Base-by-base conservation (phyloP, 2,113 vertebrate genomes). In the Cyanoliseus patagonus region DNA sequence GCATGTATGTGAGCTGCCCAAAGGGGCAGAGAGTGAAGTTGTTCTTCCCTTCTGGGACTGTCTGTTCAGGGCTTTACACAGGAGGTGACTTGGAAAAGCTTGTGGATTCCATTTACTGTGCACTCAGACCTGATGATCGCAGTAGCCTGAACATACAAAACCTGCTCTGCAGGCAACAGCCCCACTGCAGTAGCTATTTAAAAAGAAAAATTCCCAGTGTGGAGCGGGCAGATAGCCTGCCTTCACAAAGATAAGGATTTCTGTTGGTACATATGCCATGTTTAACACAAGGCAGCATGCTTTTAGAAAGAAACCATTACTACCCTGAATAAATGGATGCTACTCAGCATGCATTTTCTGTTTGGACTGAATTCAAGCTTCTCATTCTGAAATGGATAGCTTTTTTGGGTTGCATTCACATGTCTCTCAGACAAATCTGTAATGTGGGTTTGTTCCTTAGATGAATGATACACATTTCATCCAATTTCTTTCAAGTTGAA, bases 41-140 rank as follows among this genome's bases (percentile, higher is more conserved):
- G 83, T 88, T 96, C 88, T 94, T 96, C 76, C 85, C 82, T 96
- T 89, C 83, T 92, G 96, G 94, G 88, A 94, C 90, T 92, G 86
- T 91, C 94, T 94, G 88, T 87, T 95, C 84, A 91, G 86, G 66
- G 83, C 84, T 95, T 96, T 89, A 73, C 94, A 64, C 92, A 94
- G 95, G 96, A 95, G 91, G 92, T 94, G 89, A 74, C 92, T 97
- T 96, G 97, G 96, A 97, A 94, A 70, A 75, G 79, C 74, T 96
- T 20, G 59, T 94, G 93, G 96, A 95, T 96, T 97, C 95, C 96
- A 83, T 94, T 96, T 94, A 94, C 95, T 93, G 61, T 77, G 92
- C 87, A 81, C 94, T 97, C 93, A 88, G 95, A 94, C 89, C 87
- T 92, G 94, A 70, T 52, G 83, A 90, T 70, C 8, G 6, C 64